Base-by-base conservation (phyloP, 2,797 vertebrate species). In the Siniperca scherzeri region DNA sequence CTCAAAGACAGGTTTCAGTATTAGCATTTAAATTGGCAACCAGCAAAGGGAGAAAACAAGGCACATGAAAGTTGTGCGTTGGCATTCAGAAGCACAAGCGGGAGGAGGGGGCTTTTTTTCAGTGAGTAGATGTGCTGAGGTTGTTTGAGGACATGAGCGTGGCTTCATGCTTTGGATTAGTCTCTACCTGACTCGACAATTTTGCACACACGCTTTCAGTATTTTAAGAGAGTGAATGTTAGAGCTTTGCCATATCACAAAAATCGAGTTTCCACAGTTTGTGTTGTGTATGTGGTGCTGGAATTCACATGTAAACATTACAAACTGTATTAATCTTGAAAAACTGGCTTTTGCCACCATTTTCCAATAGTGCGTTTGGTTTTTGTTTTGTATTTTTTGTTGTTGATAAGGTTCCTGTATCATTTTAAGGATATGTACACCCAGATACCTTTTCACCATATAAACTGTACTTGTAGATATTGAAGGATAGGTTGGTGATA, bases 81-180 rank as follows among this genome's bases (percentile, higher is more conserved):
- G 22, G 1, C 30, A 3, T 21, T 50, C 16, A 48, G 44, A 56
- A 27, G 56, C 21, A 46, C 12, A 44, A 2, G 19, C 5, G 8
- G 59, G n/a, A 59, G 42, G n/a, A 56, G 50, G 25, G 16, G 36
- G 13, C 13, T 52, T 56, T 44, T 30, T 7, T 33, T 3, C 21
- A 66, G 3, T 65, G 11, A 19, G 62, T 25, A 25, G 33, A 73
- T 64, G 38, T 60, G 33, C 55, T 55, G 44, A 61, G 82, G 64
- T 69, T 70, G 69, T 79, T 40, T 64, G 22, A 87, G 68, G 86
- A 85, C 59, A 53, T 3, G 33, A 42, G 25, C 17, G 2, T 42
- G 30, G 40, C 60, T 22, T 64, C 30, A 11, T 76, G 65, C 66
- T 83, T 83, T 66, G 76, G 68, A 78, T 81, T 73, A 36, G 33